These are phyloP conservation scores for Xiphorhynchus elegans DNA, from an alignment of 2,113 vertebrate genomes.

Conservation along the genomic window DNA sequence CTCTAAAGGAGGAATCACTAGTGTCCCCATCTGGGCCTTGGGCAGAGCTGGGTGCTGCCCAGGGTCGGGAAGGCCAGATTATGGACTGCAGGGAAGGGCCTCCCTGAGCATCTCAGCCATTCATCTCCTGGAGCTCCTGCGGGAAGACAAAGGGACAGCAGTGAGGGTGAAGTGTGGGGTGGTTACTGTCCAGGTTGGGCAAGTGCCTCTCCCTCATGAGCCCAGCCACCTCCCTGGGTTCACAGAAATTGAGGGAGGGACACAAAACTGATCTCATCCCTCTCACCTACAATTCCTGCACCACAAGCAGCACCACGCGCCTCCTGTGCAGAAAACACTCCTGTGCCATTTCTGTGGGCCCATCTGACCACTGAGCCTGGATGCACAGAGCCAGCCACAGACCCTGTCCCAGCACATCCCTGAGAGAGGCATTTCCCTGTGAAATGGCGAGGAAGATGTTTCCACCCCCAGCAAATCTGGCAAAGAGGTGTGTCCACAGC, in stretches of 20 bases:
- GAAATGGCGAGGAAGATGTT: neutral
- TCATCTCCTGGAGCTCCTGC: neutral
- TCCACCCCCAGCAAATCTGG: neutral
- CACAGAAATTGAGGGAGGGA: neutral
- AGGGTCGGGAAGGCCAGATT: neutral
- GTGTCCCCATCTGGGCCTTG: neutral
- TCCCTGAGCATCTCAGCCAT: neutral
- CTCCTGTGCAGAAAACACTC: neutral
- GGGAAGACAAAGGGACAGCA: neutral
- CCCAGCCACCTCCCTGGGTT: neutral
- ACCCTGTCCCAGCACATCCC: neutral
- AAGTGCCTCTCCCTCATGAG: neutral
- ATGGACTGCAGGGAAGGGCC: neutral
- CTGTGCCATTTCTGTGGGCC: neutral
- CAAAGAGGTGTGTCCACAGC: neutral
- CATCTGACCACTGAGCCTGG: neutral
- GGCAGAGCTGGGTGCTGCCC: neutral
- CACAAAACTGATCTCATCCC: neutral
- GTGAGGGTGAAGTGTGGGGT: neutral
- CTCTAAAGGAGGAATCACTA: neutral
- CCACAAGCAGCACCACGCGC: fast-evolving
- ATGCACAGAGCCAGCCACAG: neutral
- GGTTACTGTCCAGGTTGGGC: neutral
- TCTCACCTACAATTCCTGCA: neutral
- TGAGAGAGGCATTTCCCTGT: neutral